Base-by-base conservation (phyloP, 2,113 vertebrate species). In the Nansenia antarctica region DNA sequence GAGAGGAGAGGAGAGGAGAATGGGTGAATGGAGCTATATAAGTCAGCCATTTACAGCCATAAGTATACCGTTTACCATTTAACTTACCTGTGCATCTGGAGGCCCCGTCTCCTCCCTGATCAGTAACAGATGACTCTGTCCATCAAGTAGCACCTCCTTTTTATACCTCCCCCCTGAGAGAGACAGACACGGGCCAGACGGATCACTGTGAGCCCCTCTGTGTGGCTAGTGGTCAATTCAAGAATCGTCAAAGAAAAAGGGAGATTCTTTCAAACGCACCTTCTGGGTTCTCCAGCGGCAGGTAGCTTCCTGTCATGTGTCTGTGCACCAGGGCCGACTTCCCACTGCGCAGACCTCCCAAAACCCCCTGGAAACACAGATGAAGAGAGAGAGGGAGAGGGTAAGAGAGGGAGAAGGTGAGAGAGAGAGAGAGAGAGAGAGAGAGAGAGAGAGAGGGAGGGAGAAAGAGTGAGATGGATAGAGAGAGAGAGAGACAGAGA, bases 251-350 rank as follows among this genome's bases (percentile, higher is more conserved):
- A n/a, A n/a, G n/a, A n/a, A n/a, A n/a, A n/a, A n/a, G 26, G 37
- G 26, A 9, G 20, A 65, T 9, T 27, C 14, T 18, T 37, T 39
- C 39, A 66, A 73, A 87, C 82, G 8, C 72, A 97, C 97, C 95
- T 69, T 98, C 95, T 0, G 94, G 91, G 65, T 95, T 94, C 88
- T 98, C 96, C 73, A 93, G 76, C 2, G 94, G 87, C 82, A 96
- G 89, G 59, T 98, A 98, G 80, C 95, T 96, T 64, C 97, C 96
- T 0, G 96, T 98, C 82, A 98, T 90, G 90, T 96, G 97, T 79
- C 95, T 93, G 76, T 98, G 95, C 58, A 98, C 94, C 1, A 98
- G 92, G 0, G 97, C 95, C 0, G 96, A 95, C 82, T 96, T 98
- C 66, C 94, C 96, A 1, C 97, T 98, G 84, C 92, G 93, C 70